Percentiles rank a stretch among this genome's conserved stretches.
Evolutionary conservation across 1,140 invertebrate genomes (phyloP).

Genomic region (Sycobia sp.): DNA sequence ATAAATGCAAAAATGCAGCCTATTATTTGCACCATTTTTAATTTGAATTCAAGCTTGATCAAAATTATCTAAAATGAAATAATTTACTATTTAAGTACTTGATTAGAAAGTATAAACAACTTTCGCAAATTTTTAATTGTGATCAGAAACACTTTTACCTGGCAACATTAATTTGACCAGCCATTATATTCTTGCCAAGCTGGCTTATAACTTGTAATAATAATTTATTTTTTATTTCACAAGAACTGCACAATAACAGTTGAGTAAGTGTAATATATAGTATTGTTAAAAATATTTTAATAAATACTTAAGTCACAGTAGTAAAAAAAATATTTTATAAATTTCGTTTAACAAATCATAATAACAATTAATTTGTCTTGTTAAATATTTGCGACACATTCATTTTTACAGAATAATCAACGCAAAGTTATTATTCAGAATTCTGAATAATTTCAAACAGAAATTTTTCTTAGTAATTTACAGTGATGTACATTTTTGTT

Average conservation of each 20-base stretch:
- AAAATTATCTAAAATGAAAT: constrained; percentile 21
- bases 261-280: constrained; percentile 12
- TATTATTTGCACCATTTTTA: constrained; percentile 21
- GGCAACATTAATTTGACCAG: constrained; percentile 26
- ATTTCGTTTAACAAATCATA: constrained; percentile 27
- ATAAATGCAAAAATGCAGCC: constrained; percentile 25
- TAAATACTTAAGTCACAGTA: constrained; percentile 30
- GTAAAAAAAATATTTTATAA: constrained; percentile 20
- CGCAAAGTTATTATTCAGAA: neutral
- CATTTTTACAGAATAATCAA: constrained; percentile 16
- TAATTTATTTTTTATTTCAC: neutral
- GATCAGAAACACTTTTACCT: constrained; percentile 10
- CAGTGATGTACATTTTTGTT: neutral
- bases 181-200: constrained; percentile 13
- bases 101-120: constrained; percentile 1
- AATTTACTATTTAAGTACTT: constrained; percentile 33
- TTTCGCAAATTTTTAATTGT: neutral
- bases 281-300: constrained; percentile 18
- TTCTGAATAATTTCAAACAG: neutral
- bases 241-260: constrained; percentile 1
- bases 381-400: constrained; percentile 22
- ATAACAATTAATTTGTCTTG: constrained; percentile 29
- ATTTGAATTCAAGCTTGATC: constrained; percentile 6
- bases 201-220: neutral
- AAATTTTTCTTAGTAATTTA: neutral